Evolutionary conservation across 2,113 vertebrate genomes (phyloP).

Genomic region (Strigops habroptila): DNA sequence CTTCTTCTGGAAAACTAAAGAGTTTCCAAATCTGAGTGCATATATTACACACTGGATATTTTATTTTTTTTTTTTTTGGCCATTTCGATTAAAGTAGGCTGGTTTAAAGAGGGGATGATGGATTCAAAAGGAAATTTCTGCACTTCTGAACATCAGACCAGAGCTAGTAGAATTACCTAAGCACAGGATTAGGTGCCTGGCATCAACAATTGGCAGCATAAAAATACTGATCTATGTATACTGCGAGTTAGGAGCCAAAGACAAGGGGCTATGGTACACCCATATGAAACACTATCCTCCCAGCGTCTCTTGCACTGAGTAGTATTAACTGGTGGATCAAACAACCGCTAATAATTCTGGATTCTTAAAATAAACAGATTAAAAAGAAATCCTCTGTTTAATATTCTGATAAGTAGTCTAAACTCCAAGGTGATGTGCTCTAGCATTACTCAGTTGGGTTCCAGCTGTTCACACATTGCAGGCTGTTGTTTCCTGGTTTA

Average conservation of each 20-base stretch:
- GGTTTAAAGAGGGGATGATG: neutral
- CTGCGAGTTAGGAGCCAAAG: neutral
- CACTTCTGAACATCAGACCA: neutral
- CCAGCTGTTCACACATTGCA: constrained; percentile 37
- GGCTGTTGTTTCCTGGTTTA: constrained; percentile 36
- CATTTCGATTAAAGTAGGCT: neutral
- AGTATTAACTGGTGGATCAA: neutral
- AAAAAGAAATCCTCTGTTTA: constrained; percentile 6
- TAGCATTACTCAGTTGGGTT: neutral
- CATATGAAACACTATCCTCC: neutral
- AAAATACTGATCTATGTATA: neutral
- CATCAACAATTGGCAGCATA: neutral
- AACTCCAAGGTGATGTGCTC: constrained; percentile 10
- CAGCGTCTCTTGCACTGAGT: neutral
- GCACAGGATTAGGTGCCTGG: neutral
- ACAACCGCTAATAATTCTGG: neutral
- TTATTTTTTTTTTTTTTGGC: neutral
- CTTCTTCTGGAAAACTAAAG: neutral
- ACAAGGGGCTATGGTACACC: neutral
- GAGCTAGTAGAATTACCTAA: neutral
- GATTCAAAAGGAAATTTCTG: neutral
- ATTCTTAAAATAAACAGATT: constrained; percentile 35
- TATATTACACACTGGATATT: neutral
- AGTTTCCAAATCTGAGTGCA: neutral
- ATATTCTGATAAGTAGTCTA: constrained; percentile 29